phyloP scores from a whole-genome alignment of 2,113 vertebrate genomes.

The Dermatemys mawii region DNA sequence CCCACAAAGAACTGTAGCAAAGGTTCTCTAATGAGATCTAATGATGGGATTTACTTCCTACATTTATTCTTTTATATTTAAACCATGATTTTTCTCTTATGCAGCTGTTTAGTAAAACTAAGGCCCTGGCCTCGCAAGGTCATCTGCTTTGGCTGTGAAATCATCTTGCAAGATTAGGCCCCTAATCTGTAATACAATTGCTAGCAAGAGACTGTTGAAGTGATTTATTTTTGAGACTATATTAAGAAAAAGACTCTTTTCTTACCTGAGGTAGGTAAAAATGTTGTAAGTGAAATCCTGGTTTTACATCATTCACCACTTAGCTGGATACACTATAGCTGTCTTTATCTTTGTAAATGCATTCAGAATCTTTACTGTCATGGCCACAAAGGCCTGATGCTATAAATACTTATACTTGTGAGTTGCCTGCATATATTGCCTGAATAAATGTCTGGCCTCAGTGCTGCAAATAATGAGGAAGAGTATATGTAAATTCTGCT shows the following conservation, averaged over 20 bases:
- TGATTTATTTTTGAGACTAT: constrained; percentile 1
- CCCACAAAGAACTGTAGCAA: background rate
- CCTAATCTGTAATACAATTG: no score
- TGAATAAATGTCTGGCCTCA: background rate
- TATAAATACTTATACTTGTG: background rate
- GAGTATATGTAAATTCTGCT: background rate
- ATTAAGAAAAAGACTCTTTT: constrained; percentile 17
- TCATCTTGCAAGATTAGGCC: background rate
- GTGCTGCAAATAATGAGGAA: background rate
- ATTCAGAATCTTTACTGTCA: background rate
- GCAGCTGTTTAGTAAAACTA: background rate
- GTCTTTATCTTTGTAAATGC: background rate
- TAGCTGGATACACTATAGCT: background rate
- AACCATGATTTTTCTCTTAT: background rate
- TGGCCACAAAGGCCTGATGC: background rate
- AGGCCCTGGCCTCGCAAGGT: background rate
- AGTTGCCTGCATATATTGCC: background rate
- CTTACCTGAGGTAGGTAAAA: background rate
- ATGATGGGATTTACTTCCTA: background rate
- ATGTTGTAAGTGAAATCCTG: background rate
- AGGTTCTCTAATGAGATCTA: background rate
- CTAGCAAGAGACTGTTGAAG: background rate
- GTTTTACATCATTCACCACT: background rate
- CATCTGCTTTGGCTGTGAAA: background rate
- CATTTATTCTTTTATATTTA: background rate